Evolutionary conservation across 2,888 invertebrate species (phyloP).

Genomic region (Eledone cirrhosa): DNA sequence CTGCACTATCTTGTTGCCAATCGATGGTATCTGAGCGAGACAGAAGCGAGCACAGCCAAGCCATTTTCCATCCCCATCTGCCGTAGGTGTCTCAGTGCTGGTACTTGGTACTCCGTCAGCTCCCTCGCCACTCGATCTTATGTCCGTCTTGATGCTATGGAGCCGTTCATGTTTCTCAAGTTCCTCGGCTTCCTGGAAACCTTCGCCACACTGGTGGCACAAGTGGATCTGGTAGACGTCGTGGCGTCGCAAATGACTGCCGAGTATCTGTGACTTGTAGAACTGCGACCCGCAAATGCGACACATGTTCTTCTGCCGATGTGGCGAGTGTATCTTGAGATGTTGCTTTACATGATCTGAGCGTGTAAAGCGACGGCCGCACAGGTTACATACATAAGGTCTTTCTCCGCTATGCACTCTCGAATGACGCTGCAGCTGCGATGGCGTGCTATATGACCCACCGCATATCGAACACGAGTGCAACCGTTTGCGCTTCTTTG

Average conservation of each 20-base stretch:
- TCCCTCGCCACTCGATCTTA: slow-evolving; percentile 1
- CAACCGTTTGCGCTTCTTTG: slow-evolving; percentile 27
- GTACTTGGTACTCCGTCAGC: neutral
- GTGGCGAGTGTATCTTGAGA: slow-evolving; percentile 47
- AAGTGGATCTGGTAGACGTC: slow-evolving; percentile 21
- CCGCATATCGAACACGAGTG: slow-evolving; percentile 53
- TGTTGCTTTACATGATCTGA: slow-evolving; percentile 57
- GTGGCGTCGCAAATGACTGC: slow-evolving; percentile 23
- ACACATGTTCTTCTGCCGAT: slow-evolving; percentile 30
- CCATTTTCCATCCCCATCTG: slow-evolving; percentile 7
- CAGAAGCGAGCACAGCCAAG: slow-evolving; percentile 25
- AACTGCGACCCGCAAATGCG: slow-evolving; percentile 30
- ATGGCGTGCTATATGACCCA: slow-evolving; percentile 52
- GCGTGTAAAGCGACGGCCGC: slow-evolving; percentile 51
- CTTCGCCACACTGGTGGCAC: slow-evolving; percentile 27
- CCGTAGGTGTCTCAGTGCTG: neutral
- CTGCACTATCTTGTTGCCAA: slow-evolving; percentile 16
- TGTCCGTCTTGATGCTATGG: slow-evolving; percentile 5
- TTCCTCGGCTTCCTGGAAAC: slow-evolving; percentile 23
- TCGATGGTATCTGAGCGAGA: slow-evolving; percentile 19
- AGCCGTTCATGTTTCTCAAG: slow-evolving; percentile 25
- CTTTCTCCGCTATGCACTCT: slow-evolving; percentile 55
- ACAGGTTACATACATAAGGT: slow-evolving; percentile 51
- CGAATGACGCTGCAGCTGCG: slow-evolving; percentile 56
- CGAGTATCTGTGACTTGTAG: slow-evolving; percentile 21